Evolutionary conservation across 2,888 invertebrate species (phyloP), one percentile per base, ranked within the genome.

Genomic region (Prostheceraeus crozeri): DNA sequence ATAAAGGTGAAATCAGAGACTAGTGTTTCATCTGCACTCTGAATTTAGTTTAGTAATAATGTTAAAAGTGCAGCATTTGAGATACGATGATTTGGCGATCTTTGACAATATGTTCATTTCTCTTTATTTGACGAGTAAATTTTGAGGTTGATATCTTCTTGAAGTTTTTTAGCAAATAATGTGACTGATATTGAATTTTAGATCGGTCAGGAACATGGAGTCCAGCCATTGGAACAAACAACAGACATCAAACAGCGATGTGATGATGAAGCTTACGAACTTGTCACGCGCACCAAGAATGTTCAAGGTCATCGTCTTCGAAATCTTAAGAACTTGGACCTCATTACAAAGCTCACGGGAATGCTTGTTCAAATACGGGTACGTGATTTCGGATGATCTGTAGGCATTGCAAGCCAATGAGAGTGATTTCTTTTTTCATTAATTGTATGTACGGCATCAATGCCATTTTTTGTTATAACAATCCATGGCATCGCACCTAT

Each of bases 191-290:
- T 10, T 8, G 8, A 31, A 28, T 59, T 62, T 10, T 60, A 79
- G 78, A 83, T 90, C 67, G 86, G 87, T 0, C 88, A 87, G 1
- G 89, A 89, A 62, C 85, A 88, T 27, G 86, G 83, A 83, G 31
- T 87, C 83, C 65, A 71, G 23, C 87, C 89, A 1, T 86, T 90
- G 83, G 79, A 90, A 57, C 86, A 87, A 10, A 90, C 93, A 0
- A 85, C 87, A 63, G 86, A 86, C 74, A 80, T 93, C 35, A 82
- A 87, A 66, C 89, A 89, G 71, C 85, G 85, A 74, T 89, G 89
- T 72, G 82, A 83, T 16, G 85, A 87, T 68, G 87, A 91, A 73
- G 89, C 90, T 4, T 78, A 82, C 35, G 82, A 84, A 61, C 83
- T 89, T 67, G 87, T 91, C 10, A 57, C 35, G n/a, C 35, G 57